phyloP scores from a whole-genome alignment of 2,113 vertebrate species.

The Thamnophis sirtalis region DNA sequence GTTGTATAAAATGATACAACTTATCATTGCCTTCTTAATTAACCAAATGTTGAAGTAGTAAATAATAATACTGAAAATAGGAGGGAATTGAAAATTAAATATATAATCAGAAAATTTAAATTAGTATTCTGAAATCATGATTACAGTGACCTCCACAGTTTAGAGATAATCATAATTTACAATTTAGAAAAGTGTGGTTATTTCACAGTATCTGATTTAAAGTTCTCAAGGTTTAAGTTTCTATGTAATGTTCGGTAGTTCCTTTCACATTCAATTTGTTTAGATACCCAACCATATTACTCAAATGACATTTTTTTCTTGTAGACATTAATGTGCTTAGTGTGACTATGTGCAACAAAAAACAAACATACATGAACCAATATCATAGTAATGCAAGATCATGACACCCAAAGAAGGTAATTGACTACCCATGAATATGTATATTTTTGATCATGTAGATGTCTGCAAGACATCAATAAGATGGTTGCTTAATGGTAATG shows the following conservation, averaged over 20 bases:
- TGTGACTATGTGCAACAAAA: neutral
- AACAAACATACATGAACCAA: neutral
- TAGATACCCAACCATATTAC: neutral
- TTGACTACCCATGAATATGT: too few species aligned
- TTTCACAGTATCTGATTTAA: neutral
- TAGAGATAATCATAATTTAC: neutral
- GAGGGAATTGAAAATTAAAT: neutral
- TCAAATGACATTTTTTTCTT: neutral
- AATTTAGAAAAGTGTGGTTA: neutral
- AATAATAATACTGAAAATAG: neutral
- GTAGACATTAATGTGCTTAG: neutral
- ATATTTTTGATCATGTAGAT: neutral
- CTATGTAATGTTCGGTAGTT: neutral
- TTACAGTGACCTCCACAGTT: neutral
- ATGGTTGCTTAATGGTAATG: neutral
- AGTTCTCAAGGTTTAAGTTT: too few species aligned
- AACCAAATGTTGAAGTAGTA: neutral
- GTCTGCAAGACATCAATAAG: neutral
- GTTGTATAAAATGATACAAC: neutral
- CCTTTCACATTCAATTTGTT: neutral
- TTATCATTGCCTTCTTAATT: neutral
- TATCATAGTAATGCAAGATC: neutral
- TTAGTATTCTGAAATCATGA: neutral
- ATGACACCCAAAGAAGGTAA: neutral
- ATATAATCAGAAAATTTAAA: neutral